Evolutionary conservation across 2,888 invertebrate species (phyloP), one percentile per base, ranked within the genome.

Genomic region (Cacoxenus indagator): DNA sequence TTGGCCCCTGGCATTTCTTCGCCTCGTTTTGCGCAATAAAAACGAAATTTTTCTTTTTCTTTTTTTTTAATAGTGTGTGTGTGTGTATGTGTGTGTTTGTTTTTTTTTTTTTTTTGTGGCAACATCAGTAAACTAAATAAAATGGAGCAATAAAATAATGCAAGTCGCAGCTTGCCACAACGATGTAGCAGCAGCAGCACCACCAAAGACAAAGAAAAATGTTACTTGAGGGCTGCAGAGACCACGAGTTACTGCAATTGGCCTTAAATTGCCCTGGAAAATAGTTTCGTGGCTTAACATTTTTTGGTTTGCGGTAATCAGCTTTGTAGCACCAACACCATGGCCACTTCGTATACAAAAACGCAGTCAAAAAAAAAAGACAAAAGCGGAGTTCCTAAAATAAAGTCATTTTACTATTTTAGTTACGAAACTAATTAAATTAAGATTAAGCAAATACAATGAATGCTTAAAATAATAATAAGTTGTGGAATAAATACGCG

Each of bases 91-190:
- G 51, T 51, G 17, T 22, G 22, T 22, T 51, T 51, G n/a, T n/a
- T n/a, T n/a, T n/a, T n/a, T n/a, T n/a, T n/a, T n/a, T n/a, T n/a
- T n/a, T n/a, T n/a, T n/a, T n/a, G n/a, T n/a, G n/a, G 55, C 24
- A 55, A 27, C 55, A 24, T 26, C 11, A 14, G 55, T 55, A 55
- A 55, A 43, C 61, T 62, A 14, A 43, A 62, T 62, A 26, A 43
- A 55, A 55, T 55, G 17, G 45, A 24, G 24, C 43, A 45, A 62
- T 31, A 45, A 62, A 62, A 45, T 62, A 62, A 45, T 43, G 61
- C 61, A 61, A 22, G n/a, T 51, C 22, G 24, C 24, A 51, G 17
- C 5, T 4, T 6, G 6, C 51, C 14, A 22, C 22, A 51, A 51
- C 3, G 19, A 19, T 9, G 22, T 5, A 48, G 0, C 19, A 51